phyloP scores from a whole-genome alignment of 2,797 vertebrate genomes.

The Petrocephalus sullivani region DNA sequence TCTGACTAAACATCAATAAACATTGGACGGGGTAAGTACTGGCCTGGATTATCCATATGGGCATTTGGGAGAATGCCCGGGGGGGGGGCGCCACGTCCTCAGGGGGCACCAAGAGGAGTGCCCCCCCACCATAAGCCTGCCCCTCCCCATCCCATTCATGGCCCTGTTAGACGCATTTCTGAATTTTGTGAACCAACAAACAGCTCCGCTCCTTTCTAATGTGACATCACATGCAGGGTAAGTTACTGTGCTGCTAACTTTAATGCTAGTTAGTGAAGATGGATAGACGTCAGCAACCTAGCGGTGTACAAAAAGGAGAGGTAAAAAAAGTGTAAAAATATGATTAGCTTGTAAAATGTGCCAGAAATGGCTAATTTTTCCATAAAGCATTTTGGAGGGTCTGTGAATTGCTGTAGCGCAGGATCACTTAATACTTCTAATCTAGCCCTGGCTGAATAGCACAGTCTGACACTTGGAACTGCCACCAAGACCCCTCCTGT shows the following conservation, averaged over 20 bases:
- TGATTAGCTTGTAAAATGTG: neutral
- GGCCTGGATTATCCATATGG: neutral
- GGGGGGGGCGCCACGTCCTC: neutral
- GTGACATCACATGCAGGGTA: neutral
- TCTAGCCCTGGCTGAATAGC: neutral
- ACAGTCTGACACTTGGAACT: neutral
- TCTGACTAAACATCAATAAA: neutral
- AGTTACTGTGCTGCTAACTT: neutral
- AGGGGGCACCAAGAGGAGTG: neutral
- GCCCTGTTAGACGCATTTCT: neutral
- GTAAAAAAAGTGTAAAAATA: neutral
- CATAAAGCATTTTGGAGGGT: neutral
- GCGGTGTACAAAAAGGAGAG: neutral
- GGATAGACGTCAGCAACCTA: neutral
- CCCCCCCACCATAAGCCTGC: neutral
- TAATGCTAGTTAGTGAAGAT: neutral
- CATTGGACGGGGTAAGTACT: neutral
- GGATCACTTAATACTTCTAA: neutral
- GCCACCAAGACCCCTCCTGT: neutral
- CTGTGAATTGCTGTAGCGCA: neutral
- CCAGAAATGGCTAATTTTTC: neutral
- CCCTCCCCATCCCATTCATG: neutral
- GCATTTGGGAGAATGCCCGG: neutral
- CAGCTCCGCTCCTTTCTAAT: neutral
- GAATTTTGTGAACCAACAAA: neutral